These are phyloP conservation scores for Sebastes aleutianus DNA, from an alignment of 2,797 vertebrate genomes.

Conservation along the genomic window DNA sequence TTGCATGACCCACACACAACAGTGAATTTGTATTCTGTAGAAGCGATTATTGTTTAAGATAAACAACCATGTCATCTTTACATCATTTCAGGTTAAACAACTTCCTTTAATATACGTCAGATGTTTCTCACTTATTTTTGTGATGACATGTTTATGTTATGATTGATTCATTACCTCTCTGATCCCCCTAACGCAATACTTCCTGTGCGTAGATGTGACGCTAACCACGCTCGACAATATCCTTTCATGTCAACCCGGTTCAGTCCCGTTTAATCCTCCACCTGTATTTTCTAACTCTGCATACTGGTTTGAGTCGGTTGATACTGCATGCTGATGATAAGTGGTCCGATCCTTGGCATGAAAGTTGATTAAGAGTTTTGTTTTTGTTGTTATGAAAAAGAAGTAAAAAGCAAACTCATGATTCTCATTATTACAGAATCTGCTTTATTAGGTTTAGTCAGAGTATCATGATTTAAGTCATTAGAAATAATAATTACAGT, in stretches of 20 bases:
- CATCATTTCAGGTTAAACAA: background rate
- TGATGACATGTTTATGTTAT: background rate
- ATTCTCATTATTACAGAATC: too few relatives aligned
- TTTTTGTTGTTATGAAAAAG: background rate
- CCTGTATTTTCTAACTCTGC: background rate
- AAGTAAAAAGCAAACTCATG: background rate
- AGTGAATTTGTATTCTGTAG: background rate
- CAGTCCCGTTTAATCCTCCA: background rate
- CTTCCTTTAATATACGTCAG: background rate
- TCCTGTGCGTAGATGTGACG: slow-evolving; percentile 18
- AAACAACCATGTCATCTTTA: background rate
- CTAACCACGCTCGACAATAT: background rate
- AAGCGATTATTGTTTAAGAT: background rate
- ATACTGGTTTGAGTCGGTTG: background rate
- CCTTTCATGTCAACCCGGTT: background rate
- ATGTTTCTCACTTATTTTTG: background rate
- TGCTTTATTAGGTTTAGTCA: background rate
- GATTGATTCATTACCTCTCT: background rate
- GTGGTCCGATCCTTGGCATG: background rate
- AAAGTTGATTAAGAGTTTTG: background rate
- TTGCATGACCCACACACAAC: background rate
- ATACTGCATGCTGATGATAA: background rate
- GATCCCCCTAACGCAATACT: background rate
- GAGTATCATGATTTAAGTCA: background rate
- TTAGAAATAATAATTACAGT: background rate